Base-by-base conservation (phyloP, 2,113 vertebrate genomes). In the Erythrocercus mccallii region DNA sequence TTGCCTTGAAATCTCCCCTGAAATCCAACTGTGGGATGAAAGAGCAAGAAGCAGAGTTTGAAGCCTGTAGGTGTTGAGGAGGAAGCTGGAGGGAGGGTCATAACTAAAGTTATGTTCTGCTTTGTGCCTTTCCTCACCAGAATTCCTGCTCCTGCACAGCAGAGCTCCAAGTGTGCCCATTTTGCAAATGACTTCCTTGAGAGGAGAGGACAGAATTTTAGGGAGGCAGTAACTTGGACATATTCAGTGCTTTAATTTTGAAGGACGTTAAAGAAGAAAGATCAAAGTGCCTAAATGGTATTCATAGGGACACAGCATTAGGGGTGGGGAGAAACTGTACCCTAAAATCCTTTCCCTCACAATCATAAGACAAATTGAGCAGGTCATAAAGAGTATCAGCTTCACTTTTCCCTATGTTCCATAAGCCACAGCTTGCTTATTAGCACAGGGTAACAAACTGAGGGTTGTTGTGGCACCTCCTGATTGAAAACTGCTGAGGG, bases 301-400 rank as follows among this genome's bases (percentile, higher is more conserved):
- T 60, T n/a, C 23, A 33, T 0, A 60, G 30, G 3, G 3, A 70
- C 12, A 27, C 7, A 12, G 6, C 25, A n/a, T 3, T 69, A 33
- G 2, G 22, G 5, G 4, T 2, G 15, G 7, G 8, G 14, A 44
- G 45, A 25, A 50, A 51, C 15, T 62, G 12, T 28, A 19, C 45
- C 18, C n/a, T 28, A n/a, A 82, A 87, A 58, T 60, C 0, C 37
- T 72, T 87, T 69, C 15, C 48, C 18, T 80, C 9, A 20, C 31
- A 71, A 64, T 44, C 9, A 4, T 24, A 31, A 37, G 3, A 56
- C 33, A 61, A 45, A 62, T 22, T 48, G 25, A 66, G 7, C 14
- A 79, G 71, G 47, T 71, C 30, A 23, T 35, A 14, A 24, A 79
- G 61, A 74, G 7, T 11, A 44, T 27, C n/a, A 33, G 28, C 35